Base-by-base conservation (phyloP, 2,797 vertebrate genomes). In the Neostethus bicornis region DNA sequence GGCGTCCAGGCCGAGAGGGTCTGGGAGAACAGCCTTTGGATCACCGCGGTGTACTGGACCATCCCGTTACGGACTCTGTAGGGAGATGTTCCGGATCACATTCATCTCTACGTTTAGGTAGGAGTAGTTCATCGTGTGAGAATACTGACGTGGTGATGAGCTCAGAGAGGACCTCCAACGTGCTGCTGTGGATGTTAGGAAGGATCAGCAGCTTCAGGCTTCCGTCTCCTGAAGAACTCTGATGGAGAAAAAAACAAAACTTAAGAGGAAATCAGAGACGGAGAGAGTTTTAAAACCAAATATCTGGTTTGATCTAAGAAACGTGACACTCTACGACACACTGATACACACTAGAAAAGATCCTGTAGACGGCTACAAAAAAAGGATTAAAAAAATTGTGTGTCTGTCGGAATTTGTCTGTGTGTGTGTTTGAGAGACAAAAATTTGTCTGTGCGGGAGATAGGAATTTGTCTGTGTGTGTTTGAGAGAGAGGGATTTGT, bases 201-300 rank as follows among this genome's bases (percentile, higher is more conserved):
- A 97, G 83, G 8, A 95, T 83, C 66, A 96, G 72, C 77, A 95
- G 46, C 70, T 85, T 90, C 59, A 96, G 62, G 12, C 90, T 92
- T 3, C 94, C 94, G 0, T 97, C 95, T 4, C 93, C 93, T 28
- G 93, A 87, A 68, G 92, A 83, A 73, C 87, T 94, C 94, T 97
- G 71, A 16, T 14, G 75, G 8, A 14, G 5, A 57, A 5, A n/a
- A n/a, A n/a, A 14, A 10, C 7, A 20, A 32, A 34, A 7, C 7
- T 17, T 8, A 9, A 24, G 19, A 0, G 5, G 11, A 38, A 37
- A 21, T 23, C n/a, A 25, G 24, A 25, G 24, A 25, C 25, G 24
- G 25, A 25, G 5, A 25, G 25, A 25, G 24, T 25, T 25, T 25
- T 25, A 25, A 24, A n/a, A n/a, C n/a, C n/a, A n/a, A n/a, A n/a